Conservation (phyloP, 2,113 vertebrate species). For the Trematocara variabile region DNA sequence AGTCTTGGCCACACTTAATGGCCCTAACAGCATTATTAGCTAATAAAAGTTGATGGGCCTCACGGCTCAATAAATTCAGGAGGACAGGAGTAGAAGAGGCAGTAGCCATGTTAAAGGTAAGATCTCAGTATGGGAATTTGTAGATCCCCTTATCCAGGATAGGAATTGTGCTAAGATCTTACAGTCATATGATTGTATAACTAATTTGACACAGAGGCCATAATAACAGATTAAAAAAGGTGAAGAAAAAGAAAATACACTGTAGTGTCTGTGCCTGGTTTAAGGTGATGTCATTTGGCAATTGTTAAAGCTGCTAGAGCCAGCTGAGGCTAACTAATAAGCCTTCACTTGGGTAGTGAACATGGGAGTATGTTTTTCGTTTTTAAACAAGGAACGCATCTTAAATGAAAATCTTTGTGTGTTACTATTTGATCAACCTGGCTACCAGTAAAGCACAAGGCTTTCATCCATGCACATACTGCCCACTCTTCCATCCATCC, state of each 20-base stretch:
- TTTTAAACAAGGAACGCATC: accelerated
- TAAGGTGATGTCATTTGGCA: not conserved
- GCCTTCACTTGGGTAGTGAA: not conserved
- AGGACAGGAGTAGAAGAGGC: slow-evolving; percentile 13
- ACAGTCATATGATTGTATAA: not conserved
- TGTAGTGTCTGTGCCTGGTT: not conserved
- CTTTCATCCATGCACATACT: not conserved
- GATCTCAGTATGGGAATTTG: not conserved
- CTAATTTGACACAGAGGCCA: not conserved
- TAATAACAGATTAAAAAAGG: not conserved
- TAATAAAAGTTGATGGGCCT: slow-evolving; percentile 71
- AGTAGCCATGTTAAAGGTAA: slow-evolving; percentile 6
- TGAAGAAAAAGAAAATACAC: not conserved
- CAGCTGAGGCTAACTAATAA: not conserved
- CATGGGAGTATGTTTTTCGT: not conserved
- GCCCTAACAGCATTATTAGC: slow-evolving; percentile 68
- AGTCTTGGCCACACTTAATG: slow-evolving; percentile 54
- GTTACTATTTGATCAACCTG: not conserved
- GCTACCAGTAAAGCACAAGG: not conserved
- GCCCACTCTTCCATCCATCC: not conserved
- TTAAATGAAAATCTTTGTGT: not conserved
- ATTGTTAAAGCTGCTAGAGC: not conserved
- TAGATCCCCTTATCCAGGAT: not conserved
- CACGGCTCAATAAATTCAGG: slow-evolving; percentile 49
- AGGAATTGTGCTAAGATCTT: not conserved